Conservation (phyloP, 2,113 vertebrate species). For the Vombatus ursinus region DNA sequence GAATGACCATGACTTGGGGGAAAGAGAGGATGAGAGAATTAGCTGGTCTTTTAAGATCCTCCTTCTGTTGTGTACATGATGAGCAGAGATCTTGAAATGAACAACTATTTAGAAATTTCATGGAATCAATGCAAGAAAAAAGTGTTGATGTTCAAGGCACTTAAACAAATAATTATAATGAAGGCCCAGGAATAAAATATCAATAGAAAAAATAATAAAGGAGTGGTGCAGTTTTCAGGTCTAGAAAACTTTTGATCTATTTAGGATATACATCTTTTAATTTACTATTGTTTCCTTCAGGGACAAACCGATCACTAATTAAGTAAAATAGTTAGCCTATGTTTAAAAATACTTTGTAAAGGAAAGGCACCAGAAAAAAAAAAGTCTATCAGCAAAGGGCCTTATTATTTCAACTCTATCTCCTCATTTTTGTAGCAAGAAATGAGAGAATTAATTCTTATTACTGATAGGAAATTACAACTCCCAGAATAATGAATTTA, state of each 20-base stretch:
- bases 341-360: slow-evolving; percentile 56
- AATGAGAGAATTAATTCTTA: slow-evolving; percentile 38
- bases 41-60: neutral
- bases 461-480: slow-evolving; percentile 22
- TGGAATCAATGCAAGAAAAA: neutral
- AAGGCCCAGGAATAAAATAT: slow-evolving; percentile 21
- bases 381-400: neutral
- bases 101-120: neutral
- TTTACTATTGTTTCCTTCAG: slow-evolving; percentile 44
- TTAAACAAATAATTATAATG: slow-evolving; percentile 8
- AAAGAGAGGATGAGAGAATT: neutral
- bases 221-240: neutral
- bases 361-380: slow-evolving; percentile 18
- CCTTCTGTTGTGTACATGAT: neutral
- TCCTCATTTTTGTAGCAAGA: neutral
- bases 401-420: slow-evolving; percentile 27
- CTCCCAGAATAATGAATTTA: slow-evolving; percentile 44
- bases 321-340: slow-evolving; percentile 35
- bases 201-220: slow-evolving; percentile 21
- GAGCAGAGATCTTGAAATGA: neutral
- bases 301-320: neutral
- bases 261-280: slow-evolving; percentile 32
- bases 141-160: neutral
- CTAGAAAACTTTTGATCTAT: slow-evolving; percentile 23
- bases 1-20: too few species aligned